A percentile compares a stretch with the other conserved stretches of the same genome.
These are phyloP conservation scores for Apteryx mantelli DNA, from an alignment of 2,113 vertebrate genomes.

Conservation along the genomic window DNA sequence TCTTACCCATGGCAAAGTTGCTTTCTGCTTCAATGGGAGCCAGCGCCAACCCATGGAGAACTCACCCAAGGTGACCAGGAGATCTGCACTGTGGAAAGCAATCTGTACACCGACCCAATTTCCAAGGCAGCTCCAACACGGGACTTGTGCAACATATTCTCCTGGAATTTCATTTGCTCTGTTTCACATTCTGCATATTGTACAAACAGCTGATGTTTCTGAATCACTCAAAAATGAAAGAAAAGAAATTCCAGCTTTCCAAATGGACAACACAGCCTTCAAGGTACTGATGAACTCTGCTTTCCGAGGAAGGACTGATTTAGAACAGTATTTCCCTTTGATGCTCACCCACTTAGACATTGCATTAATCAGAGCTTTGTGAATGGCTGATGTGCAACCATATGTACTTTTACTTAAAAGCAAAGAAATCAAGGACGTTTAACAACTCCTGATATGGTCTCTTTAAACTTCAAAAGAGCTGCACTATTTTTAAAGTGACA, in stretches of 20 bases:
- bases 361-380: conserved; percentile 18
- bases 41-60: neutral
- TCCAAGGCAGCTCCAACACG: neutral
- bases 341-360: neutral
- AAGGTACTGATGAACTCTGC: neutral
- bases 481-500: neutral
- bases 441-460: neutral
- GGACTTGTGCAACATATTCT: neutral
- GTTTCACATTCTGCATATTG: neutral
- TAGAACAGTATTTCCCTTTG: conserved; percentile 26
- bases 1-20: neutral
- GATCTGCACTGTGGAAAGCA: neutral
- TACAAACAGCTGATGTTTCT: neutral
- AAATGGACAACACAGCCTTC: neutral
- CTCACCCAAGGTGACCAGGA: neutral
- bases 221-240: neutral
- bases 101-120: neutral
- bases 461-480: conserved; percentile 17
- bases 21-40: neutral
- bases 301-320: neutral
- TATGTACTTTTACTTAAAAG: conserved; percentile 14
- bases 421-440: conserved; percentile 6
- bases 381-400: neutral
- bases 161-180: neutral
- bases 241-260: neutral